Evolutionary conservation across 1,140 invertebrate species (phyloP), one percentile per base, ranked within the genome.

Genomic region (Elysia chlorotica): DNA sequence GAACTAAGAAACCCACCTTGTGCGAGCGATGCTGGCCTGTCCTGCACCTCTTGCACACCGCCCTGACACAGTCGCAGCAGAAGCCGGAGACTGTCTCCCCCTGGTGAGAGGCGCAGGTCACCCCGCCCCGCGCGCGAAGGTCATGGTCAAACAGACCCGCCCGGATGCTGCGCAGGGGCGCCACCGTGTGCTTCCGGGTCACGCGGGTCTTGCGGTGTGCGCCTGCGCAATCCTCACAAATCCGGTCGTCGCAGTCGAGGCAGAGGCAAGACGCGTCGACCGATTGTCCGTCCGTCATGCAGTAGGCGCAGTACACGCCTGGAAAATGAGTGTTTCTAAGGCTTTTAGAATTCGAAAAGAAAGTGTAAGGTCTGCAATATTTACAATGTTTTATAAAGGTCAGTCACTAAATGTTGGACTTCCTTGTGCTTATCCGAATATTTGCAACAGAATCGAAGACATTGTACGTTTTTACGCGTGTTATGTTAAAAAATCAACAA

Each of bases 231-330:
- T 56, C 61, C 19, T 78, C 74, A 74, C 85, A 86, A 74, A 86
- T 76, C 41, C 83, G 77, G 66, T 86, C 85, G 28, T 75, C 75
- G 59, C 85, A 86, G 17, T 84, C 78, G 1, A 86, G 70, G 69
- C 85, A 86, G 10, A 80, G 59, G 23, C 61, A 67, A 5, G 62
- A 75, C 3, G 83, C 83, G 10, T 36, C 23, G 6, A 68, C 63
- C 5, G 41, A 70, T 54, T 80, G 79, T 0, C 77, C 76, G 54
- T 81, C 80, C 74, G 76, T 83, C 21, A 53, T 68, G 63, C 85
- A 86, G 74, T 86, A 86, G 35, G 81, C 82, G 75, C 85, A 86
- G n/a, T n/a, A n/a, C n/a, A n/a, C n/a, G n/a, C n/a, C n/a, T n/a
- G n/a, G n/a, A n/a, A n/a, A n/a, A n/a, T n/a, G n/a, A n/a, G n/a